Evolutionary conservation across 2,797 vertebrate genomes (phyloP), one percentile per base, ranked within the genome.

Genomic region (Lepilemur septentrionalis): DNA sequence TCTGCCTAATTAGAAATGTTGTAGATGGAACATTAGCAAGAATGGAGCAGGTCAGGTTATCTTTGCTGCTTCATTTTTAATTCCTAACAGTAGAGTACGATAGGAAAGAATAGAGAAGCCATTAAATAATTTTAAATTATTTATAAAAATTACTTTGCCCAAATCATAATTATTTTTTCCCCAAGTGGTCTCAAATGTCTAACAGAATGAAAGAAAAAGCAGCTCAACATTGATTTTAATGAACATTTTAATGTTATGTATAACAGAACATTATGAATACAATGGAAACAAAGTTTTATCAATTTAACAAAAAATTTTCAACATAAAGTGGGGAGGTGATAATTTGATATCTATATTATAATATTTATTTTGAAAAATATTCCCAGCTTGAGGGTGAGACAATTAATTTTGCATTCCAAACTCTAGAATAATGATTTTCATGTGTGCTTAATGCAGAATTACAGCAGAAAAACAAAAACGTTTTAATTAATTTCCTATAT

Each of bases 211-310:
- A 98, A 98, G 97, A 98, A 98, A 98, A 98, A 98, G 98, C 98
- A 97, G 97, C 97, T 98, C 98, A 98, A 98, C 98, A 97, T 94
- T 98, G 98, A 99, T 99, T 99, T 99, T 99, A 99, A 99, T 99
- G 99, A 99, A 99, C 99, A 98, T 98, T 99, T 99, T 99, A 99
- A 99, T 99, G 99, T 99, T 98, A 99, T 99, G 99, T 99, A 99
- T 99, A 99, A 99, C 99, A 99, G 99, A 99, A 99, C 99, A 99
- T 98, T 98, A 99, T 99, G 98, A 99, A 98, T 98, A 99, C 99
- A 99, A 99, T 99, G 99, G 99, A 99, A 99, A 99, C 97, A 99
- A 99, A 99, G 96, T 97, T 99, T 98, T 98, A 98, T 98, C 98
- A 98, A 99, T 98, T 98, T 98, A 98, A 98, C 98, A 98, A 98